These are phyloP conservation scores for Sericinus montela DNA, from an alignment of 2,888 invertebrate genomes.

Conservation along the genomic window DNA sequence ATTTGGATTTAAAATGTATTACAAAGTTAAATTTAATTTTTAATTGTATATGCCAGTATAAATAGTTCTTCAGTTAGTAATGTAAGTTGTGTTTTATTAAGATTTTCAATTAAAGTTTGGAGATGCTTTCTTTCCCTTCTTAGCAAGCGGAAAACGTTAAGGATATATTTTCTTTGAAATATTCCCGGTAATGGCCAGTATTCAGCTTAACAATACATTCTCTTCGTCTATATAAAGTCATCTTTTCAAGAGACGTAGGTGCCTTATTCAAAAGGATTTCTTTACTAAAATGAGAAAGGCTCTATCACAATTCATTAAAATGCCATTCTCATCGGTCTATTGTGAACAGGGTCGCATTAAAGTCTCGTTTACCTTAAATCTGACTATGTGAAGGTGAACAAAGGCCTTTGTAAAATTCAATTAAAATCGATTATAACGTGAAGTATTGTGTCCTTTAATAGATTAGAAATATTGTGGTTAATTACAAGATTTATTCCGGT, in stretches of 20 bases:
- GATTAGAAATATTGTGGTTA: not conserved
- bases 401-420: constrained; percentile 15
- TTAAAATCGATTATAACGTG: constrained; percentile 11
- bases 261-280: constrained; percentile 60
- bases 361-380: constrained; percentile 54
- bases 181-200: constrained; percentile 48
- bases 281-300: constrained; percentile 42
- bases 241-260: constrained; percentile 57
- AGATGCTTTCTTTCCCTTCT: not conserved
- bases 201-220: constrained; percentile 60
- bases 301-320: constrained; percentile 71
- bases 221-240: constrained; percentile 54
- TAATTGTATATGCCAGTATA: no score
- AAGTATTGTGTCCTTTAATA: not conserved
- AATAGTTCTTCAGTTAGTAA: no score
- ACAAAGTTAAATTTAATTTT: no score
- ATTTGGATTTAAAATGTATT: no score
- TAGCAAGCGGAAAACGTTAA: not conserved
- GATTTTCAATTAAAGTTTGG: not conserved
- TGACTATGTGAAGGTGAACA: constrained; percentile 11
- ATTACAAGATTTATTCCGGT: no score
- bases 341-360: constrained; percentile 54
- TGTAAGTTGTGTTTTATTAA: no score
- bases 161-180: constrained; percentile 16
- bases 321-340: constrained; percentile 58